Conservation (phyloP, 2,888 invertebrate species). For the Lepidonotus clava region DNA sequence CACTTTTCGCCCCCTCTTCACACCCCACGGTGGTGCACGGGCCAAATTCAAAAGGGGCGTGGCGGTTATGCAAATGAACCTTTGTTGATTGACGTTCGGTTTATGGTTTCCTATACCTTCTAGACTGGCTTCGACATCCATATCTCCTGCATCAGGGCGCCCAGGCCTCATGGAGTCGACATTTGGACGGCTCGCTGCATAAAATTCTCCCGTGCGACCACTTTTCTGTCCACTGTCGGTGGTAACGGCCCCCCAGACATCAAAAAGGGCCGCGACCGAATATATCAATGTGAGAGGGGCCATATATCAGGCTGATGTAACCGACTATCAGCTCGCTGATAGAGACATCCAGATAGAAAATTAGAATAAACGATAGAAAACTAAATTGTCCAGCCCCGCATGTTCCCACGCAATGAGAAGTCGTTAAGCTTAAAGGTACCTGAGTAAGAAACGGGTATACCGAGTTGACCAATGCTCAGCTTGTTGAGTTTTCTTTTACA, state of each 20-base stretch:
- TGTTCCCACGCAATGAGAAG: neutral
- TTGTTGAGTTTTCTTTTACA: too few species aligned
- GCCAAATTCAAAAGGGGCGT: neutral
- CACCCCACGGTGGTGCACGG: neutral
- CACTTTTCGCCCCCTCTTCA: neutral
- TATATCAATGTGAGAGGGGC: neutral
- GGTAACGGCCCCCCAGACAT: too few species aligned
- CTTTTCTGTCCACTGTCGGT: neutral
- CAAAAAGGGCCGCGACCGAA: neutral
- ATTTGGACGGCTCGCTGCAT: neutral
- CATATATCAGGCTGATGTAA: slow-evolving; percentile 26
- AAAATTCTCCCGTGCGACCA: neutral
- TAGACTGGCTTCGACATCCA: neutral
- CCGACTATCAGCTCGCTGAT: neutral
- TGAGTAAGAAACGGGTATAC: too few species aligned
- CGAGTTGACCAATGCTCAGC: too few species aligned
- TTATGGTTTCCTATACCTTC: neutral
- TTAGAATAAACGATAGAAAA: neutral
- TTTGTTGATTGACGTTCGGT: neutral
- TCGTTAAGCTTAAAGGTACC: too few species aligned
- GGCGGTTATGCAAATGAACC: neutral
- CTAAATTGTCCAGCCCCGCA: neutral
- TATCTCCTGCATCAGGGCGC: neutral
- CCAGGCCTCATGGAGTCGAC: too few species aligned
- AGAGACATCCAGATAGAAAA: neutral